Evolutionary conservation across 2,888 invertebrate species (phyloP), one percentile per base, ranked within the genome.

Genomic region (Mayetiola destructor): DNA sequence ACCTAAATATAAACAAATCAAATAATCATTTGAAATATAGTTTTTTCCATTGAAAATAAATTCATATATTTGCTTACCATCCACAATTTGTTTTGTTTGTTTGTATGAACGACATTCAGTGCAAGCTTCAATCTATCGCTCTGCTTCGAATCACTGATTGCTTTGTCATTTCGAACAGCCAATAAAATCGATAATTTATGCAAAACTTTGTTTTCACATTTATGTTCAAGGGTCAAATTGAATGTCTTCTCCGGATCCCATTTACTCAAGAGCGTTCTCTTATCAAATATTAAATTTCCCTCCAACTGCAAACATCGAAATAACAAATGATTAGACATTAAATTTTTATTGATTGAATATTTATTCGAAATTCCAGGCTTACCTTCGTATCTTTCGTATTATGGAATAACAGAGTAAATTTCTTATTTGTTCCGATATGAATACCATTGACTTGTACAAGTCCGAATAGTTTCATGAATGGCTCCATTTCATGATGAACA

Each of bases 341-440:
- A 12, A n/a, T 23, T 10, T 8, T 23, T 5, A n/a, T 2, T n/a
- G 27, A 48, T 8, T 48, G n/a, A n/a, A 48, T 27, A 27, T 14
- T 23, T 23, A 18, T 53, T 30, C 3, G 9, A 35, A 10, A 10
- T 21, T 39, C 18, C 6, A 8, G 14, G 18, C 35, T 30, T 55
- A 59, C 39, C 56, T 40, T 48, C 10, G 48, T 35, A 36, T 53
- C 37, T 21, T 57, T 35, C 14, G 57, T 18, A 35, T 60, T 61
- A 12, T 42, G 68, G 40, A 71, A 65, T 14, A 72, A 59, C 57
- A 73, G 58, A 0, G 72, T 70, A 23, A 73, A 71, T 59, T 73
- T 71, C 21, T 73, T 66, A 61, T 73, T 72, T 57, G 71, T 69
- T 0, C 72, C 72, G 59, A 73, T 64, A 62, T 73, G 73, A 42